Evolutionary conservation across 2,888 invertebrate species (phyloP).

Genomic region (Drosophila putrida): DNA sequence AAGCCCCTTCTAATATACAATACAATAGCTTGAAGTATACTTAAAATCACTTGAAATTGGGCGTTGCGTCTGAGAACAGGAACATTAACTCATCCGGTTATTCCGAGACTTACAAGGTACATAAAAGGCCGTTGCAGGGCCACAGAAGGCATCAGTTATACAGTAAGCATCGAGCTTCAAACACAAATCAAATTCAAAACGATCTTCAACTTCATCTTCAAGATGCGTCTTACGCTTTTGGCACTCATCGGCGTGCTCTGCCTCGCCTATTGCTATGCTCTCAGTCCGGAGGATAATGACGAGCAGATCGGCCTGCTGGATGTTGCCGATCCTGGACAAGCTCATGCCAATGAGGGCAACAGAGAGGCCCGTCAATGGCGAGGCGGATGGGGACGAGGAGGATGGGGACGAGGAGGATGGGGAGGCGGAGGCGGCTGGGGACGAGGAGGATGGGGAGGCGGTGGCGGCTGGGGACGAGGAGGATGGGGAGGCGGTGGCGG

Average conservation of each 20-base stretch:
- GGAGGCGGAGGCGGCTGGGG: constrained; percentile 30
- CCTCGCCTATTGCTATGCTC: constrained; percentile 47
- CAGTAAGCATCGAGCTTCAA: constrained; percentile 13
- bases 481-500: constrained; percentile 9
- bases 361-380: constrained; percentile 51
- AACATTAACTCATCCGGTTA: constrained; percentile 25
- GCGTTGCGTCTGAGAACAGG: constrained; percentile 26
- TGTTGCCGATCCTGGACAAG: constrained; percentile 48
- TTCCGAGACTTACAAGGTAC: constrained; percentile 7
- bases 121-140: constrained; percentile 40
- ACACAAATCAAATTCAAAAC: not conserved
- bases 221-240: constrained; percentile 61
- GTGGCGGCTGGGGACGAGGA: constrained; percentile 27
- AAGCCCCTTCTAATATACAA: constrained; percentile 13
- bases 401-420: constrained; percentile 23
- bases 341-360: constrained; percentile 64
- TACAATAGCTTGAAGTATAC: constrained; percentile 14
- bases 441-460: constrained; percentile 15
- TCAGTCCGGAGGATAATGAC: constrained; percentile 2
- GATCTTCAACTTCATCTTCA: constrained; percentile 9
- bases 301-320: constrained; percentile 46
- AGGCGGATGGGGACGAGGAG: constrained; percentile 19
- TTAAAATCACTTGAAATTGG: constrained; percentile 18
- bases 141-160: constrained; percentile 37
- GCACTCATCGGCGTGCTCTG: constrained; percentile 54